Conservation (phyloP, 2,888 invertebrate genomes). For the Gasteruption jaculator region DNA sequence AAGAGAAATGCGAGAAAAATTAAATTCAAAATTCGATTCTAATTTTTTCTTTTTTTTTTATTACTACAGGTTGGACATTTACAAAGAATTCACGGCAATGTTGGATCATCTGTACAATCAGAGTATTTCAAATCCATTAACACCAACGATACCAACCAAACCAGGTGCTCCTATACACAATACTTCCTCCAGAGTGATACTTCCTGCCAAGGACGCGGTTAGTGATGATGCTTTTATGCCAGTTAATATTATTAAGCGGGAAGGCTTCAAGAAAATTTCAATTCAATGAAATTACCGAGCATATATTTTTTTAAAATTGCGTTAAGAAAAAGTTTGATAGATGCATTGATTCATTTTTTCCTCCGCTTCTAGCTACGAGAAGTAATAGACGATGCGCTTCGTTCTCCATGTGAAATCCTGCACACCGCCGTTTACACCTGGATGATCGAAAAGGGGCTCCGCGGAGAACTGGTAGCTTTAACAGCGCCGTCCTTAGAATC, state of each 20-base stretch:
- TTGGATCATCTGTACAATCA: conserved; percentile 67
- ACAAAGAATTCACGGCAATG: conserved; percentile 79
- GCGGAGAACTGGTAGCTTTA: conserved; percentile 64
- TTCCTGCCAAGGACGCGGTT: conserved; percentile 44
- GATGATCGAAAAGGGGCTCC: conserved; percentile 76
- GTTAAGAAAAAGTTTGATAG: conserved; percentile 8
- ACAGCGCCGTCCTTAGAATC: conserved; percentile 71
- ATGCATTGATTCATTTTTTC: no score
- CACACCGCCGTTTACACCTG: conserved; percentile 92
- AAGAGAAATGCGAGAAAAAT: conserved; percentile 3
- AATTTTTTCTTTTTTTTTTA: conserved; percentile 8
- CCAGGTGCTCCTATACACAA: conserved; percentile 43
- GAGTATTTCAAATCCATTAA: conserved; percentile 53
- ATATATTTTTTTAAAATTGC: conserved; percentile 13
- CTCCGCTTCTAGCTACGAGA: conserved; percentile 58
- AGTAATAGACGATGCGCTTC: conserved; percentile 65
- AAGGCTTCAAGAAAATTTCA: no score
- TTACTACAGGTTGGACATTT: conserved; percentile 73
- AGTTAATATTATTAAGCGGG: no score
- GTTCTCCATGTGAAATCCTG: conserved; percentile 77
- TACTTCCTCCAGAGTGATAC: conserved; percentile 26
- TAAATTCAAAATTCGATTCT: conserved; percentile 10
- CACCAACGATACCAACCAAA: conserved; percentile 50
- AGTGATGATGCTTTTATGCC: no score
- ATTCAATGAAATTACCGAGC: no score